Percentiles rank a stretch among this genome's conserved stretches.
These are phyloP conservation scores for Kuschelorhynchus macadamiae DNA, from an alignment of 2,888 invertebrate genomes.

Conservation along the genomic window DNA sequence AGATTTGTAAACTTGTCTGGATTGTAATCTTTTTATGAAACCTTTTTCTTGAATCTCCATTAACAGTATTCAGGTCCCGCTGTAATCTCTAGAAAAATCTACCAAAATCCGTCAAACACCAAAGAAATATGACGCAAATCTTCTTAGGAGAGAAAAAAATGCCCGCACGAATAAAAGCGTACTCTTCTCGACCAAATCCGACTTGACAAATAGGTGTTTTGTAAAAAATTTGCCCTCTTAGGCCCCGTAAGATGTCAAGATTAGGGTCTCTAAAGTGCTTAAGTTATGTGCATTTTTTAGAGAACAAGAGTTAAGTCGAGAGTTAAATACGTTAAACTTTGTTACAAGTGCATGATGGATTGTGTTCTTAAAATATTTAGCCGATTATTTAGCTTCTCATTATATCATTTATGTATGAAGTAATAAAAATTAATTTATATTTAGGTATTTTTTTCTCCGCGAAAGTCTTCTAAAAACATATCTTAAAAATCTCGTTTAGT, in stretches of 20 bases:
- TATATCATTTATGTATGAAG: too few species aligned
- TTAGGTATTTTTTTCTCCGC: too few species aligned
- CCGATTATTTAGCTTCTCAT: too few species aligned
- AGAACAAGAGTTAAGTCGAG: constrained; percentile 5
- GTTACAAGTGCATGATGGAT: too few species aligned
- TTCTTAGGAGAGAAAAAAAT: constrained; percentile 32
- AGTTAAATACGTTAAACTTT: too few species aligned
- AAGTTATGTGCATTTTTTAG: too few species aligned
- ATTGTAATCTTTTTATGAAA: constrained; percentile 12
- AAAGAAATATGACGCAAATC: constrained; percentile 47
- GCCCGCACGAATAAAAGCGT: constrained; percentile 32
- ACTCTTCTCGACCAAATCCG: constrained; percentile 53
- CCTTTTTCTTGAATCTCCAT: background rate
- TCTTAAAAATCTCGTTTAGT: too few species aligned
- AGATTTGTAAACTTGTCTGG: constrained; percentile 16
- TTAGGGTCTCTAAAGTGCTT: constrained; percentile 1
- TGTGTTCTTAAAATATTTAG: too few species aligned
- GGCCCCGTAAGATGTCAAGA: constrained; percentile 11
- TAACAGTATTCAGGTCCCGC: constrained; percentile 4
- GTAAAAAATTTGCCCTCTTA: constrained; percentile 40
- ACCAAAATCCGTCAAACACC: constrained; percentile 32
- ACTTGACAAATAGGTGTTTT: constrained; percentile 57
- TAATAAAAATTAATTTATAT: too few species aligned
- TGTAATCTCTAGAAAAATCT: constrained; percentile 27
- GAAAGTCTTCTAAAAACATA: too few species aligned